Conservation (phyloP, 2,113 vertebrate genomes). For the Tapirus terrestris region DNA sequence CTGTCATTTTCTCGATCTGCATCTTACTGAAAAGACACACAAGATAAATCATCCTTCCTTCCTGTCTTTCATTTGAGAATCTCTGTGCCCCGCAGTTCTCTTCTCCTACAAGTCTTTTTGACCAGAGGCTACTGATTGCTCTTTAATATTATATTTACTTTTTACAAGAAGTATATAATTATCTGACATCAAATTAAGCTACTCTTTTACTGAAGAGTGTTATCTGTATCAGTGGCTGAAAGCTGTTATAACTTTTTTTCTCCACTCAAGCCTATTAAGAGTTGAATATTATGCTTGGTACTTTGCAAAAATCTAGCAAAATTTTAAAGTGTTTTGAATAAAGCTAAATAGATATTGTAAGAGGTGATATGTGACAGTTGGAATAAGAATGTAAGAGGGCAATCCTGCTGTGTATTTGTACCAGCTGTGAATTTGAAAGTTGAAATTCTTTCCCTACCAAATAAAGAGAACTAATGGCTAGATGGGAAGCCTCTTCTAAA, state of each 20-base stretch:
- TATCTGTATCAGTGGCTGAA: constrained; percentile 5
- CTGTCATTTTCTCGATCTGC: constrained; percentile 52
- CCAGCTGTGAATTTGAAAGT: constrained; percentile 12
- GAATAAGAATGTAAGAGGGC: constrained; percentile 37
- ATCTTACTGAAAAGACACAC: constrained; percentile 18
- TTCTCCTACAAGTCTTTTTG: background rate
- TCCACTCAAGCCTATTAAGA: constrained; percentile 44
- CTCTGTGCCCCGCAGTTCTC: background rate
- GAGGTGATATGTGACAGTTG: background rate
- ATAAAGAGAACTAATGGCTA: background rate
- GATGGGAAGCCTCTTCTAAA: background rate
- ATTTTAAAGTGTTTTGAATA: constrained; percentile 62
- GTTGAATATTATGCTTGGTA: constrained; percentile 30
- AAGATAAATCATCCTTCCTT: constrained; percentile 11
- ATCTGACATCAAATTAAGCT: constrained; percentile 49
- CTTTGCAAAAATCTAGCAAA: constrained; percentile 46
- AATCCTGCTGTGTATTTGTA: background rate
- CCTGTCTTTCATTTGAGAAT: constrained; percentile 31
- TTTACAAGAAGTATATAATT: constrained; percentile 52
- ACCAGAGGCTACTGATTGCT: constrained; percentile 35
- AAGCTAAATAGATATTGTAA: constrained; percentile 46
- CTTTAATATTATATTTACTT: constrained; percentile 48
- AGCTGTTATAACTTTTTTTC: background rate
- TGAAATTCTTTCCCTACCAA: constrained; percentile 25
- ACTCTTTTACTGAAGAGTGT: background rate